A percentile compares a stretch with the other conserved stretches of the same genome.
Evolutionary conservation across 2,888 invertebrate species (phyloP).

Genomic region (Lithophane semibrunnea): DNA sequence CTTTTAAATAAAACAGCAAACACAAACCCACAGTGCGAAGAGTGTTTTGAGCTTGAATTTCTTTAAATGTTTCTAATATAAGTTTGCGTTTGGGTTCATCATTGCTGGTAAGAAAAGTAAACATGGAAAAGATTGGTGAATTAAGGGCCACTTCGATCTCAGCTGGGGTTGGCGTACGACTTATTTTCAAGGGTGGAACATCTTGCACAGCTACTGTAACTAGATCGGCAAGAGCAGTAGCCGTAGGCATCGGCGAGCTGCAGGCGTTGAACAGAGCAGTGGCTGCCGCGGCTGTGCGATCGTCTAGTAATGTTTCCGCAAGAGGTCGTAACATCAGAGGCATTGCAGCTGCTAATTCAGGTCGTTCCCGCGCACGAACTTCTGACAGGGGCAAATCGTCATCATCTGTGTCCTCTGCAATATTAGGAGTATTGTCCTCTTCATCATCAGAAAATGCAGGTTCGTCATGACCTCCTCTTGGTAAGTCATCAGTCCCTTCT

Average conservation of each 20-base stretch:
- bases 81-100: slow-evolving; percentile 95
- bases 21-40: slow-evolving; percentile 95
- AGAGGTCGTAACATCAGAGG: slow-evolving; percentile 84
- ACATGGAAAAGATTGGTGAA: slow-evolving; percentile 96
- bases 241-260: slow-evolving; percentile 82
- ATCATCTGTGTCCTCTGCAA: slow-evolving; percentile 92
- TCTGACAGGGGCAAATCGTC: slow-evolving; percentile 95
- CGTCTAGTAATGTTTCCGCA: slow-evolving; percentile 87
- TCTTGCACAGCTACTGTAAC: slow-evolving; percentile 88
- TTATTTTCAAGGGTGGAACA: slow-evolving; percentile 86
- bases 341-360: slow-evolving; percentile 88
- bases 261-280: slow-evolving; percentile 84
- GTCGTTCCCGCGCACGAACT: slow-evolving; percentile 92
- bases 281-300: slow-evolving; percentile 82
- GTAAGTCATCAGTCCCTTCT: slow-evolving; percentile 84
- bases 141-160: slow-evolving; percentile 93
- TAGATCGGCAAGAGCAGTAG: slow-evolving; percentile 85
- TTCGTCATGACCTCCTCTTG: slow-evolving; percentile 91
- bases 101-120: slow-evolving; percentile 93
- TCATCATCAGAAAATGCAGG: slow-evolving; percentile 97
- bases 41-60: slow-evolving; percentile 92
- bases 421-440: slow-evolving; percentile 90
- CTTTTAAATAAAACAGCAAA: slow-evolving; percentile 97
- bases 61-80: slow-evolving; percentile 94
- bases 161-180: slow-evolving; percentile 86